Conservation (phyloP, 2,888 invertebrate genomes). For the Lasioglossum malachurum region DNA sequence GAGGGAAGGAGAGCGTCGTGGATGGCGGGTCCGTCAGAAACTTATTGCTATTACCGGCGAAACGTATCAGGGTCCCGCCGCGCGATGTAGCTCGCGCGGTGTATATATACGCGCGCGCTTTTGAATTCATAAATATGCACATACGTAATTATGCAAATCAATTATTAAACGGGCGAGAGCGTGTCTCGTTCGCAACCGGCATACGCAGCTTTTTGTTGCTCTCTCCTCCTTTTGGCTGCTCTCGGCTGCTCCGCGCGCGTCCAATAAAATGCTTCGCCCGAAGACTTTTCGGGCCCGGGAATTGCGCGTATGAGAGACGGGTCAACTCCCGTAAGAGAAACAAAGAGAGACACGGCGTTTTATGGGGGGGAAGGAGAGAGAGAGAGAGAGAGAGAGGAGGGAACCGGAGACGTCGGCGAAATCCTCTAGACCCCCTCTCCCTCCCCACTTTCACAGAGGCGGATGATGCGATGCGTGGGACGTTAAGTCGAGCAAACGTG, state of each 20-base stretch:
- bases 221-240: constrained; percentile 26
- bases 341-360: neutral
- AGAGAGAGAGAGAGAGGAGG: neutral
- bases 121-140: constrained; percentile 73
- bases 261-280: constrained; percentile 56
- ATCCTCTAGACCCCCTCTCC: neutral
- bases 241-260: constrained; percentile 17
- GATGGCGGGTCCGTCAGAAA: constrained; percentile 64
- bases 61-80: constrained; percentile 62
- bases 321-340: constrained; percentile 23
- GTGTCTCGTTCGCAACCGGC: constrained; percentile 63
- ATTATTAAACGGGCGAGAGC: constrained; percentile 68
- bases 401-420: constrained; percentile 23
- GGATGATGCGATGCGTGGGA: constrained; percentile 72
- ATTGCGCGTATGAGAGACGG: constrained; percentile 17
- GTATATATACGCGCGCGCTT: constrained; percentile 39
- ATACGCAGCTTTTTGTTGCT: constrained; percentile 58
- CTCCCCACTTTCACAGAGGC: neutral
- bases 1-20: constrained; percentile 41
- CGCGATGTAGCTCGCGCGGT: constrained; percentile 53
- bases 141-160: constrained; percentile 73
- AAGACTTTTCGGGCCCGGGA: constrained; percentile 43
- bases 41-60: constrained; percentile 71
- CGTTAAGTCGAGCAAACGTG: constrained; percentile 77
- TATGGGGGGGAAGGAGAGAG: neutral